A percentile compares a stretch with the other conserved stretches of the same genome.
Conservation (phyloP, 2,797 vertebrate species). For the Limosa lapponica region DNA sequence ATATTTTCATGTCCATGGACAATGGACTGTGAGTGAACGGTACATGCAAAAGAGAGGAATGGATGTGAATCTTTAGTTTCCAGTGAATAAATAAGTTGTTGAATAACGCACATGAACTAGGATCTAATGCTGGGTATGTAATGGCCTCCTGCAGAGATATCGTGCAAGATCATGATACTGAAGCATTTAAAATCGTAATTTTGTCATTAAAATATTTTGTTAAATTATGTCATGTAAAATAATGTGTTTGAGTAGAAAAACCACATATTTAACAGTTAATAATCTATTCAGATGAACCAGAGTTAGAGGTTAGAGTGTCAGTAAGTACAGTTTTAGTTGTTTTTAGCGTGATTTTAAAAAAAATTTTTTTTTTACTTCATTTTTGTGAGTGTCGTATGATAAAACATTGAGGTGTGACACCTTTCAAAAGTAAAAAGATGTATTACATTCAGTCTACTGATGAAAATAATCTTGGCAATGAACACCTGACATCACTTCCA, state of each 20-base stretch:
- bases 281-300: background rate
- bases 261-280: background rate
- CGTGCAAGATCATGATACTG: too few relatives aligned
- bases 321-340: background rate
- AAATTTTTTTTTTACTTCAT: background rate
- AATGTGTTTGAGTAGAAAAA: background rate
- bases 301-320: background rate
- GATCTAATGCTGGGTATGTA: too few relatives aligned
- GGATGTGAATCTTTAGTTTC: too few relatives aligned
- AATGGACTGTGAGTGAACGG: too few relatives aligned
- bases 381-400: background rate
- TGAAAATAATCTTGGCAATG: background rate
- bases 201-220: background rate
- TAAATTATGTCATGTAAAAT: background rate
- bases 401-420: background rate
- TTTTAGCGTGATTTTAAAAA: background rate
- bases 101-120: too few relatives aligned
- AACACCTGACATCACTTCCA: background rate
- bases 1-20: too few relatives aligned
- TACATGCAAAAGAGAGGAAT: too few relatives aligned
- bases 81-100: too few relatives aligned
- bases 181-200: background rate
- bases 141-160: background rate
- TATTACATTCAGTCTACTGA: background rate
- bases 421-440: background rate